A percentile compares a stretch with the other conserved stretches of the same genome.
These are phyloP conservation scores for Psittacula echo DNA, from an alignment of 2,797 vertebrate genomes.

Conservation along the genomic window DNA sequence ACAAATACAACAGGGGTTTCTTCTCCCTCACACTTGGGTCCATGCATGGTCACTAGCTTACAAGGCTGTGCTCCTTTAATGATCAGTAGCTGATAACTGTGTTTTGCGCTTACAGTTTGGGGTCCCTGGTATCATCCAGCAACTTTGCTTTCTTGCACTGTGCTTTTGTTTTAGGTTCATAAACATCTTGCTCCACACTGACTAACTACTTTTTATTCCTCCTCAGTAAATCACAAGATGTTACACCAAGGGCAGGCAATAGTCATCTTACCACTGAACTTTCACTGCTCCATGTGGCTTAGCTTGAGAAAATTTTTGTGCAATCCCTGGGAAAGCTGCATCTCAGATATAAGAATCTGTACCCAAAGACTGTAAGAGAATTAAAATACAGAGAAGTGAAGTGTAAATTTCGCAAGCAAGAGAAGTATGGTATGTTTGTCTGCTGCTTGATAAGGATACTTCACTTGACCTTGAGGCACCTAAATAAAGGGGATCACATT, in stretches of 20 bases:
- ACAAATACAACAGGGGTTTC: neutral
- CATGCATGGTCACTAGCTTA: fast-evolving
- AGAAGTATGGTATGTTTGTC: neutral
- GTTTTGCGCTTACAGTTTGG: neutral
- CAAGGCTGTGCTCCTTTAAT: neutral
- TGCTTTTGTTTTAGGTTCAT: neutral
- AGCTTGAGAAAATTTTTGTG: neutral
- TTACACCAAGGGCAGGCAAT: neutral
- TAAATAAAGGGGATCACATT: neutral
- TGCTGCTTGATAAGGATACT: neutral
- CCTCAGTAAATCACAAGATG: neutral
- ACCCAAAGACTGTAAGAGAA: neutral
- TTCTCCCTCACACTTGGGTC: neutral
- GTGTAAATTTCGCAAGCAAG: neutral
- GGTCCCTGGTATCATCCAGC: neutral
- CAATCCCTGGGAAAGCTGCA: neutral
- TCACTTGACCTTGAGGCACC: neutral
- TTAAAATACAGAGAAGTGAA: neutral
- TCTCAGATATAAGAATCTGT: neutral
- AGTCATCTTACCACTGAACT: neutral
- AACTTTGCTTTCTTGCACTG: neutral
- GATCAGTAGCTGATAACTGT: neutral
- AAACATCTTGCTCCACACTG: fast-evolving
- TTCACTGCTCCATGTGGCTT: neutral
- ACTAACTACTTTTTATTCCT: neutral